phyloP scores from a whole-genome alignment of 2,797 vertebrate genomes.

The Argya squamiceps region DNA sequence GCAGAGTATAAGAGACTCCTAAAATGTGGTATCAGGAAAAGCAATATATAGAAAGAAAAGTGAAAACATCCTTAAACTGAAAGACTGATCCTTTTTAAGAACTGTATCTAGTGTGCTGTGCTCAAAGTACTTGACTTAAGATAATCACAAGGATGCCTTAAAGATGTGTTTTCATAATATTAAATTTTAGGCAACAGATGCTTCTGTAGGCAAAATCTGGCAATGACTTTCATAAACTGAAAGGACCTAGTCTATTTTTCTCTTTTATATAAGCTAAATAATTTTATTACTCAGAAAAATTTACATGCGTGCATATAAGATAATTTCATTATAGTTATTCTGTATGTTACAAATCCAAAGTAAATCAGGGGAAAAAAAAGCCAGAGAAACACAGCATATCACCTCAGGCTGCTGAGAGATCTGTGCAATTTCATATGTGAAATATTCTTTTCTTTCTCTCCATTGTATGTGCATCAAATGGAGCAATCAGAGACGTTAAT shows the following conservation, averaged over 20 bases:
- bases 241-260: not conserved
- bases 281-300: not conserved
- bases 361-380: not conserved
- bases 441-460: not conserved
- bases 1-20: not conserved
- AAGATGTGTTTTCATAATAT: not conserved
- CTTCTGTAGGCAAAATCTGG: not conserved
- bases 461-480: not conserved
- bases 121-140: not conserved
- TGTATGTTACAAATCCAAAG: constrained; percentile 14
- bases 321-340: constrained; percentile 6
- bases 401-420: constrained; percentile 39
- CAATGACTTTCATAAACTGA: not conserved
- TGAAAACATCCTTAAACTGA: not conserved
- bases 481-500: constrained; percentile 12
- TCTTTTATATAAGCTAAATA: not conserved
- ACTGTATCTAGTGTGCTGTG: not conserved
- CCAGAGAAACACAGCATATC: constrained; percentile 20
- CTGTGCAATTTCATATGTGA: constrained; percentile 54
- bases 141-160: not conserved
- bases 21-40: not conserved
- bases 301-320: not conserved
- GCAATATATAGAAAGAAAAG: not conserved
- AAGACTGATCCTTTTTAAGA: not conserved
- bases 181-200: not conserved